Conservation (phyloP, 2,113 vertebrate genomes). For the Perca schrenkii region DNA sequence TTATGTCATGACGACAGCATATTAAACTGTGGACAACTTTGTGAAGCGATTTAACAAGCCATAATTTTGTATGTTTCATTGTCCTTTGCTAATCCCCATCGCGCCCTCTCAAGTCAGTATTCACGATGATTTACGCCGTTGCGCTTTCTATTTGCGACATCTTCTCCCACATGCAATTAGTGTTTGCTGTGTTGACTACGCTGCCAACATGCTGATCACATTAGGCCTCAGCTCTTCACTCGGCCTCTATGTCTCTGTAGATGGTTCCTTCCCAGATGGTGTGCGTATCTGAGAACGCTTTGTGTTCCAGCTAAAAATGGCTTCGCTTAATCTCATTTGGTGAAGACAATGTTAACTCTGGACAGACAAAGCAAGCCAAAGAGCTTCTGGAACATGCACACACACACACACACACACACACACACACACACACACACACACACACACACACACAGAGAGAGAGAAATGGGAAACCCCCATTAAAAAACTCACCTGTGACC, state of each 20-base stretch:
- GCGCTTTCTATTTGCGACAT: conserved; percentile 13
- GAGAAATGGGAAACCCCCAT: too few relatives aligned
- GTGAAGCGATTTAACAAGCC: background rate
- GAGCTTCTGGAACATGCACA: background rate
- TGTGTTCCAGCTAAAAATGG: conserved; percentile 58
- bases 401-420: too few relatives aligned
- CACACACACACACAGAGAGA: too few relatives aligned
- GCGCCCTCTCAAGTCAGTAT: conserved; percentile 2
- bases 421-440: background rate
- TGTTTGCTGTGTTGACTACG: background rate
- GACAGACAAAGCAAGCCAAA: conserved; percentile 3
- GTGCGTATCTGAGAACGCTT: conserved; percentile 39
- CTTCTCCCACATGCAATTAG: background rate
- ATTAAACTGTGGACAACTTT: background rate
- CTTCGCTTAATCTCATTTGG: conserved; percentile 48
- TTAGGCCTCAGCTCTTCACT: conserved; percentile 17
- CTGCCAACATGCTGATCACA: conserved; percentile 44
- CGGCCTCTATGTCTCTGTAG: conserved; percentile 28
- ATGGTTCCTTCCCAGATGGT: conserved; percentile 29
- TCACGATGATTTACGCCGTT: conserved; percentile 23
- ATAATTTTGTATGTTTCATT: conserved; percentile 22
- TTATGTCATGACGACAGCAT: background rate
- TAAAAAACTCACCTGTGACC: too few relatives aligned
- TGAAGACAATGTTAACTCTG: conserved; percentile 33
- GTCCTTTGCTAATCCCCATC: conserved; percentile 17